Base-by-base conservation (phyloP, 2,888 invertebrate genomes). In the Brachylomia viminalis region DNA sequence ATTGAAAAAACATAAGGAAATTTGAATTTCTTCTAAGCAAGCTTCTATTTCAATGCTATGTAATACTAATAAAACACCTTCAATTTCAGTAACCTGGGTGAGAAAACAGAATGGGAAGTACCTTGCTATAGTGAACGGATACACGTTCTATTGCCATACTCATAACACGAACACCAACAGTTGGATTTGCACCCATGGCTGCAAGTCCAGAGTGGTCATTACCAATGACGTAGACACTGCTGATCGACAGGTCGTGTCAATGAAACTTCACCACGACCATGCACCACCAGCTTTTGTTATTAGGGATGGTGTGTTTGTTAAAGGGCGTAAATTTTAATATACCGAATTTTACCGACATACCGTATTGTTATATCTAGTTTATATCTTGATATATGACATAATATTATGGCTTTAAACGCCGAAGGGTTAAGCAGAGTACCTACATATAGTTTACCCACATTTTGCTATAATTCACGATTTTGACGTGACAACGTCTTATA, bases 91-190 rank as follows among this genome's bases (percentile, higher is more conserved):
- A 13, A 79, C 13, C 7, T 84, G 81, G 78, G 73, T 71, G 27
- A 76, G 38, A 66, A 84, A 81, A 64, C 7, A 23, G 1, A 74
- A 80, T 20, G 91, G 90, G 0, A 88, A 86, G 47, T 76, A 86
- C 15, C 20, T 92, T 54, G 84, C 86, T 0, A 49, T 91, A 45
- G 10, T 80, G 10, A 58, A 80, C 5, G 81, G 79, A 1, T 75
- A 67, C 30, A 75, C 75, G 13, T 80, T 81, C 54, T 81, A 71
- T 17, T 38, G 52, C 3, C 66, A 61, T 17, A 45, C 23, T 17
- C 49, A 45, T 2, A 61, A 52, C n/a, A 10, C 7, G n/a, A 64
- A 33, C 1, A 80, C 45, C 13, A 61, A 56, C 23, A 62, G 11
- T 17, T 84, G 84, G 80, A 33, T n/a, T 5, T 84, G 84, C 23